phyloP scores from a whole-genome alignment of 2,888 invertebrate species.

The Acanthococcus lagerstroemiae region DNA sequence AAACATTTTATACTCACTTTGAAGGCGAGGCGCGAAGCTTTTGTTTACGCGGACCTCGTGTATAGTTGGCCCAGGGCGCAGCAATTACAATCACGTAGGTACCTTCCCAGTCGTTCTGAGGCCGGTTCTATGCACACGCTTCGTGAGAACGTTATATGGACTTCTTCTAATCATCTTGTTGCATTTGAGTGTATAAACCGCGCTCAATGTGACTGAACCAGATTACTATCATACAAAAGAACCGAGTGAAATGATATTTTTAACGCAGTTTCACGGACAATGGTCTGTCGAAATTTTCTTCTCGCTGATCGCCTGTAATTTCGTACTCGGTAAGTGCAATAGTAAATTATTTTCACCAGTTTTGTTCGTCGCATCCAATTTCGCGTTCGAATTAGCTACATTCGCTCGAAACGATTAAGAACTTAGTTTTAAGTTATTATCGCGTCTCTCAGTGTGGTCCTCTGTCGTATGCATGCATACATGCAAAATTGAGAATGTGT shows the following conservation, averaged over 20 bases:
- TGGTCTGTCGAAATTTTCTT: background rate
- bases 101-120: conserved; percentile 11
- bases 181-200: conserved; percentile 20
- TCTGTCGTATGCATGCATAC: too few relatives aligned
- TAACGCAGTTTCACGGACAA: background rate
- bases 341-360: too few relatives aligned
- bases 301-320: conserved; percentile 9
- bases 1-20: too few relatives aligned
- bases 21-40: background rate
- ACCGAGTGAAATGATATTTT: conserved; percentile 10
- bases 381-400: too few relatives aligned
- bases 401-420: too few relatives aligned
- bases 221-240: conserved; percentile 17
- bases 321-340: conserved; percentile 7
- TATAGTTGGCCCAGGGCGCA: conserved; percentile 15
- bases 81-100: background rate
- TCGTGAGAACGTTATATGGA: background rate
- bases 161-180: background rate
- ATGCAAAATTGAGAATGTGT: too few relatives aligned
- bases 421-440: too few relatives aligned
- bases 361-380: too few relatives aligned
- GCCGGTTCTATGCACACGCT: conserved; percentile 23
- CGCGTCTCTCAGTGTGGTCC: too few relatives aligned
- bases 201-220: conserved; percentile 13
- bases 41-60: conserved; percentile 7